Evolutionary conservation across 2,888 invertebrate species (phyloP).

Genomic region (Crepidodera aurea): DNA sequence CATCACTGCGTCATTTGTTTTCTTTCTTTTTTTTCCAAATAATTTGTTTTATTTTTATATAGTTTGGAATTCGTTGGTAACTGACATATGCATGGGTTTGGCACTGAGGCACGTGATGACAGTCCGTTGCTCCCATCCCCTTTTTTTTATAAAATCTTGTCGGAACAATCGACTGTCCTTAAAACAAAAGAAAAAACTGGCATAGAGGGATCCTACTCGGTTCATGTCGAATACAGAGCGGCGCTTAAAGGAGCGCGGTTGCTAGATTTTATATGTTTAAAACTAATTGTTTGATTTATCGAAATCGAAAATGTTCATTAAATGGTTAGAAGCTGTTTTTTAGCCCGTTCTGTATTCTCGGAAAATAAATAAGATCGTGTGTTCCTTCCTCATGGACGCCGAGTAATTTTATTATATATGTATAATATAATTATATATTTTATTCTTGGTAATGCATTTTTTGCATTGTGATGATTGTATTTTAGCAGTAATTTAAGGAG

Average conservation of each 20-base stretch:
- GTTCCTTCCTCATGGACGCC: slow-evolving; percentile 58
- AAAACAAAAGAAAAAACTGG: too few species aligned
- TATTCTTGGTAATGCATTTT: slow-evolving; percentile 80
- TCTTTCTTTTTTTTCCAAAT: slow-evolving; percentile 10
- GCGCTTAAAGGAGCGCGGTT: slow-evolving; percentile 9
- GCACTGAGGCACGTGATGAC: slow-evolving; percentile 50
- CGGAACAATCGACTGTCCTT: slow-evolving; percentile 43
- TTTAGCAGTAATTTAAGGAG: slow-evolving; percentile 64
- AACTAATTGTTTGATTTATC: slow-evolving; percentile 15
- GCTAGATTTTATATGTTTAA: slow-evolving; percentile 18
- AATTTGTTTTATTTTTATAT: slow-evolving; percentile 38
- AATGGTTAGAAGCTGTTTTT: slow-evolving; percentile 13
- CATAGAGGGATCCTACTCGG: slow-evolving; percentile 56
- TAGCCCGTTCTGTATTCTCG: slow-evolving; percentile 31
- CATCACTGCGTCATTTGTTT: slow-evolving; percentile 53
- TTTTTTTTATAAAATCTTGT: slow-evolving; percentile 11
- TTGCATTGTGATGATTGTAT: slow-evolving; percentile 73
- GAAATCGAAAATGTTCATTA: slow-evolving; percentile 16
- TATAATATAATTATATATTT: slow-evolving; percentile 74
- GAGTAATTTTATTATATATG: slow-evolving; percentile 60
- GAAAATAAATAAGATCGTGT: slow-evolving; percentile 47
- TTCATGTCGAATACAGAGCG: slow-evolving; percentile 50
- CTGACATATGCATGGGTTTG: slow-evolving; percentile 55
- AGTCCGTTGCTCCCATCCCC: slow-evolving; percentile 36
- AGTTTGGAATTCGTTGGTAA: slow-evolving; percentile 42